Evolutionary conservation across 2,888 invertebrate species (phyloP).

Genomic region (Bunonema sp.): DNA sequence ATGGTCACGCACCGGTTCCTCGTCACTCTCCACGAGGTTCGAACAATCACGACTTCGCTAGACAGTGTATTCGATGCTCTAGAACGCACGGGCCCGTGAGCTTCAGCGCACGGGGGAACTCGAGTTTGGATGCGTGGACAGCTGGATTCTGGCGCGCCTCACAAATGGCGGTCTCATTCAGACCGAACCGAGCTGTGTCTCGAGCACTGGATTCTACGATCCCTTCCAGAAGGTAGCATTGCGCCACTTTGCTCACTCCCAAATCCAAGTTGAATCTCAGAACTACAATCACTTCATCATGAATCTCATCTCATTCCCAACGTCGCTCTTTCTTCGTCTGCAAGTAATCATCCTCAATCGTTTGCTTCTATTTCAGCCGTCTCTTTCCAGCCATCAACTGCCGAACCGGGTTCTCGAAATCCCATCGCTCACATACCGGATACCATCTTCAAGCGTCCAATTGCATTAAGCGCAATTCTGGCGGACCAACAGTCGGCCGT

Average conservation of each 20-base stretch:
- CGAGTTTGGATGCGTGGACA: slow-evolving; percentile 64
- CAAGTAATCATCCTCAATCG: background rate
- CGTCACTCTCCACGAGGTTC: slow-evolving; percentile 18
- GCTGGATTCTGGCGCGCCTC: slow-evolving; percentile 72
- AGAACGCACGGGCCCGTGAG: background rate
- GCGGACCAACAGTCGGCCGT: slow-evolving; percentile 75
- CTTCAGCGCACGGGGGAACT: slow-evolving; percentile 58
- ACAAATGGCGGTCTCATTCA: slow-evolving; percentile 49
- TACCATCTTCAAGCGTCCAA: slow-evolving; percentile 12
- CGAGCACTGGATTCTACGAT: slow-evolving; percentile 60
- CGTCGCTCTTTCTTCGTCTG: too few relatives aligned
- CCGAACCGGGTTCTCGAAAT: too few relatives aligned
- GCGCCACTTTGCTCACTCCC: background rate
- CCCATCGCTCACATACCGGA: too few relatives aligned
- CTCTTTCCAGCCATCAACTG: slow-evolving; percentile 17
- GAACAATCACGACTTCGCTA: background rate
- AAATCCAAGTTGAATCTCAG: too few relatives aligned
- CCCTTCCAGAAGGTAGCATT: background rate
- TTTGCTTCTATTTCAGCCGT: slow-evolving; percentile 1
- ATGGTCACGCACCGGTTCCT: slow-evolving; percentile 32
- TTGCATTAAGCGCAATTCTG: slow-evolving; percentile 46
- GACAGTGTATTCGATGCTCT: background rate
- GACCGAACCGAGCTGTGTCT: slow-evolving; percentile 76
- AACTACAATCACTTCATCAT: too few relatives aligned
- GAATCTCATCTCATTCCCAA: too few relatives aligned